phyloP scores from a whole-genome alignment of 2,113 vertebrate genomes.

The Atrichornis clamosus region DNA sequence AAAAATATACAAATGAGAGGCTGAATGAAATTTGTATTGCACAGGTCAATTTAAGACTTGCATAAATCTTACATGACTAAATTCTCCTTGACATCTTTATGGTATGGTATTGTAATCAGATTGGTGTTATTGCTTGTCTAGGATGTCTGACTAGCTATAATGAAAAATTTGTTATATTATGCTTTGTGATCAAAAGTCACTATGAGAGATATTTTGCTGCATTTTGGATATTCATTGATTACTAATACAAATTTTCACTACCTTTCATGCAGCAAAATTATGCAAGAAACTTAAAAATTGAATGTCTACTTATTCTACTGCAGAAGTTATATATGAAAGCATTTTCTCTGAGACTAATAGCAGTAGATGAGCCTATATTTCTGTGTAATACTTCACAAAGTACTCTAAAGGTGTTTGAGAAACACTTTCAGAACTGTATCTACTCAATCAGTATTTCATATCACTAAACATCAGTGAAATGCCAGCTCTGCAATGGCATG shows the following conservation, averaged over 20 bases:
- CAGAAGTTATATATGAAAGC: conserved; percentile 21
- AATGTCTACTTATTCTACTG: background rate
- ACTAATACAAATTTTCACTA: background rate
- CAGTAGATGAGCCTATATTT: background rate
- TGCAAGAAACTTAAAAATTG: background rate
- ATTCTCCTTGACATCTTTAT: background rate
- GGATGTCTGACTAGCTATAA: background rate
- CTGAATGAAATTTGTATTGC: background rate
- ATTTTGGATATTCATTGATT: conserved; percentile 10
- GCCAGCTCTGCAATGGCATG: background rate
- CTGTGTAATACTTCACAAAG: background rate
- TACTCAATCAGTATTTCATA: background rate
- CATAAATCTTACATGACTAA: background rate
- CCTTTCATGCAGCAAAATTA: background rate
- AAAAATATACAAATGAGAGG: background rate
- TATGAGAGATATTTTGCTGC: conserved; percentile 9
- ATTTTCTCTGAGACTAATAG: background rate
- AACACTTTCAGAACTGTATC: background rate
- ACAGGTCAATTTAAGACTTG: background rate
- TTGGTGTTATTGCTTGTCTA: background rate
- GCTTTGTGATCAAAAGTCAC: background rate
- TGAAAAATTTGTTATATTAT: conserved; percentile 9
- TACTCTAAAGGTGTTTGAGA: background rate
- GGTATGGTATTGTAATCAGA: background rate
- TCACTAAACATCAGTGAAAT: background rate